phyloP scores from a whole-genome alignment of 2,797 vertebrate genomes.

The Clarias laeviceps region DNA sequence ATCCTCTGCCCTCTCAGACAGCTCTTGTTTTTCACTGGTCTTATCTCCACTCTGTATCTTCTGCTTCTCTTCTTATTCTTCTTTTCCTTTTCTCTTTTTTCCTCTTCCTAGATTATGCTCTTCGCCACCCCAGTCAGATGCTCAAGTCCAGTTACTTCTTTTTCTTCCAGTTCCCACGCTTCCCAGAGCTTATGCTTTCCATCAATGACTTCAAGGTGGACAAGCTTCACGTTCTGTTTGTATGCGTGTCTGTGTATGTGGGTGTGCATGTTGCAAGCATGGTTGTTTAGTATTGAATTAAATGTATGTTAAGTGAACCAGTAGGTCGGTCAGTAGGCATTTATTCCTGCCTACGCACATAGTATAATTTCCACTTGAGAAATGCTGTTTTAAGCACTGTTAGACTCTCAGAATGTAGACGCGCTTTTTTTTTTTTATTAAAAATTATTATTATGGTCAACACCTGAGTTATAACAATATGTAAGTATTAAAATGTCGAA shows the following conservation, averaged over 20 bases:
- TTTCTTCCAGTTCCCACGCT: slow-evolving; percentile 97
- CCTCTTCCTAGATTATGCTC: slow-evolving; percentile 86
- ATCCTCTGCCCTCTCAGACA: not conserved
- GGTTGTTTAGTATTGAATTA: not conserved
- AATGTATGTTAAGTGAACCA: not conserved
- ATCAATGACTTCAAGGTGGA: slow-evolving; percentile 98
- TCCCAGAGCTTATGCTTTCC: slow-evolving; percentile 97
- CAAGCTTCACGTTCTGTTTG: not conserved
- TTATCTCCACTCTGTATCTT: slow-evolving; percentile 30
- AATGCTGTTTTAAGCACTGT: not conserved
- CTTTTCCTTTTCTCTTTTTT: slow-evolving; percentile 20
- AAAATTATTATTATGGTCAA: not conserved
- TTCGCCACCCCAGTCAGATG: slow-evolving; percentile 92
- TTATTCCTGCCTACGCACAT: not conserved
- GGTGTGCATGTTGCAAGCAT: not conserved
- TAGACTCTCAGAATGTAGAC: not conserved
- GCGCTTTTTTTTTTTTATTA: no score
- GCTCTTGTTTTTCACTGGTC: not conserved
- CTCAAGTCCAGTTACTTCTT: slow-evolving; percentile 96
- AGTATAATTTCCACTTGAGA: not conserved
- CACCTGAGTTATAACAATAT: not conserved
- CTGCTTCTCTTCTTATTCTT: not conserved
- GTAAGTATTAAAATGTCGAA: not conserved
- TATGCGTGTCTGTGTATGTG: slow-evolving; percentile 2
- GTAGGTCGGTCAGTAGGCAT: not conserved